Conservation (phyloP, 2,797 vertebrate genomes). For the Ptychobarbus kaznakovi region DNA sequence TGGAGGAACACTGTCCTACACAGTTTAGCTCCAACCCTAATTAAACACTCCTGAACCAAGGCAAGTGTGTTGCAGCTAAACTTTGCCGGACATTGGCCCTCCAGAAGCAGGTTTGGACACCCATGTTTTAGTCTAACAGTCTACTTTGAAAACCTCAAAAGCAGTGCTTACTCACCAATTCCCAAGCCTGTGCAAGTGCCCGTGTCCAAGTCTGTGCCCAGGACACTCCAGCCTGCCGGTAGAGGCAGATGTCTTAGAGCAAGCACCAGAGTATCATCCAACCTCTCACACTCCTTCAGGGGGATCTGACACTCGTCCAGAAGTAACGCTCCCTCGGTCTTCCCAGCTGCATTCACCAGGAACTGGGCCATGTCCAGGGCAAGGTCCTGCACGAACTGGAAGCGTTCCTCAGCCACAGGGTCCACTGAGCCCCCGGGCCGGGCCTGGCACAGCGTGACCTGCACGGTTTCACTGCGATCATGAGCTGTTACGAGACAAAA, state of each 20-base stretch:
- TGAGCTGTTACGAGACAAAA: conserved; percentile 77
- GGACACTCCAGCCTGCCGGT: conserved; percentile 80
- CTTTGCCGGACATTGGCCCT: not conserved
- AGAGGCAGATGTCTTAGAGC: conserved; percentile 84
- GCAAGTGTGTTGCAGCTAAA: not conserved
- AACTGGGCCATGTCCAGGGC: conserved; percentile 86
- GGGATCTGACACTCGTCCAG: conserved; percentile 81
- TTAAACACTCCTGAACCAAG: not conserved
- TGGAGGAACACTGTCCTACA: not conserved
- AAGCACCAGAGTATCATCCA: conserved; percentile 84
- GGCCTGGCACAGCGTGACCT: conserved; percentile 84
- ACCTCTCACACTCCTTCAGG: conserved; percentile 76
- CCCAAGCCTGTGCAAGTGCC: conserved; percentile 32
- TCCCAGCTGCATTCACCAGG: conserved; percentile 80
- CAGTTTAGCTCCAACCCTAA: not conserved
- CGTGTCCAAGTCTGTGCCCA: conserved; percentile 69
- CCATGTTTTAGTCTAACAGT: not conserved
- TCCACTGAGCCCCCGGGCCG: conserved; percentile 78
- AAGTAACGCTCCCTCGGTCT: conserved; percentile 82
- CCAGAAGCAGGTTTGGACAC: not conserved
- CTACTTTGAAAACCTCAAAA: not conserved
- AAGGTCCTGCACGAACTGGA: conserved; percentile 86
- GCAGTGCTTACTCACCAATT: conserved; percentile 29
- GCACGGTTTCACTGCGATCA: conserved; percentile 87
- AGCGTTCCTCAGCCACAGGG: conserved; percentile 81